A percentile compares a stretch with the other conserved stretches of the same genome.
These are phyloP conservation scores for Sebastes hubbsi DNA, from an alignment of 2,797 vertebrate species.

Conservation along the genomic window DNA sequence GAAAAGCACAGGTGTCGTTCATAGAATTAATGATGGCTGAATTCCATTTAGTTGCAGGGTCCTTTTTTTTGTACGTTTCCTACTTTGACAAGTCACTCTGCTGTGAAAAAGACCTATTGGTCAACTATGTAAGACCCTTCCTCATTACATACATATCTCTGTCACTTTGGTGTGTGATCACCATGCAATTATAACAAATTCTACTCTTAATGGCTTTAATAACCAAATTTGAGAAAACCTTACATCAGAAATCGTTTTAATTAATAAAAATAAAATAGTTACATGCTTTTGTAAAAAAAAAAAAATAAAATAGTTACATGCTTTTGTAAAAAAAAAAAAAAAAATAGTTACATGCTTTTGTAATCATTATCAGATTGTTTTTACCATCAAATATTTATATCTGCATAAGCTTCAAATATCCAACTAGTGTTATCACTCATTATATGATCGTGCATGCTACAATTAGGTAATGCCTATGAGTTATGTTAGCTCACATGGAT, in stretches of 20 bases:
- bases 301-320: neutral
- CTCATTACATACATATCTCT: neutral
- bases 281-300: neutral
- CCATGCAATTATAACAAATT: neutral
- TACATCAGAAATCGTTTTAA: neutral
- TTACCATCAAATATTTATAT: neutral
- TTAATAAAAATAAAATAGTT: neutral
- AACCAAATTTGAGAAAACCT: neutral
- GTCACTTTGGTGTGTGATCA: neutral
- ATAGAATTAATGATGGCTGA: neutral
- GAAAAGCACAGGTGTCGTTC: neutral
- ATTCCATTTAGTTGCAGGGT: neutral
- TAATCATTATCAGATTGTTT: neutral
- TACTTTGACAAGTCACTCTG: neutral
- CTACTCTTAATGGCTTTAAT: neutral
- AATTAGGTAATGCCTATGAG: neutral
- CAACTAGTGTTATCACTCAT: neutral
- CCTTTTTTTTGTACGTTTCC: neutral
- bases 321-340: neutral
- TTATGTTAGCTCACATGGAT: neutral
- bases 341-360: neutral
- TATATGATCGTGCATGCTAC: neutral
- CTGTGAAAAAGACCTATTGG: neutral
- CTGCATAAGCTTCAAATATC: neutral
- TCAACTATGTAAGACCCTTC: neutral